Base-by-base conservation (phyloP, 2,113 vertebrate species). In the Cromileptes altivelis region DNA sequence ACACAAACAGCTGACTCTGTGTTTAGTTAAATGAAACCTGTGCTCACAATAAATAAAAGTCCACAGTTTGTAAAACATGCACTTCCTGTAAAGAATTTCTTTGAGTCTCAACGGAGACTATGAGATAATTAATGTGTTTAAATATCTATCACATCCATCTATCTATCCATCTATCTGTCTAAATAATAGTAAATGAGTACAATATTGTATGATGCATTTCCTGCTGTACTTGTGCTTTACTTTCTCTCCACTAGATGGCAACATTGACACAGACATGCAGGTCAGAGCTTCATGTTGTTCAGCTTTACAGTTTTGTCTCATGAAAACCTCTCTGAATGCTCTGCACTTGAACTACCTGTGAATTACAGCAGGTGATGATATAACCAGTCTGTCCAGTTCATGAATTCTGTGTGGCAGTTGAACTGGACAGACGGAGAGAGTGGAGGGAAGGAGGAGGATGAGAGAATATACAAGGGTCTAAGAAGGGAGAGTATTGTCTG, bases 201-300 rank as follows among this genome's bases (percentile, higher is more conserved):
- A 30, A 30, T 30, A 30, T 30, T 30, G 30, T 30, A 30, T 30
- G 30, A 30, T 30, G 30, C 30, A 30, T 30, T 30, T 30, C 30
- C 45, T 47, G 15, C 2, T 18, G 7, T 21, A 30, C 27, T 1
- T 68, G 45, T 57, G 27, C 25, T 82, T 10, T 37, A 5, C 2
- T 15, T 40, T 61, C 27, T 47, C 5, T 70, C 88, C 92, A 83
- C 84, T 88, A 91, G 92, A 81, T 89, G 92, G 81, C 82, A 63
- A 33, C 82, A 77, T 82, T 84, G 25, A 33, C 56, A 12, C 68
- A 87, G 19, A 72, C 14, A 77, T 75, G 23, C 25, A 11, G 5
- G 23, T 60, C 0, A 47, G 13, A 56, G 55, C 11, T 2, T 17
- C 12, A 30, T 17, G 4, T 33, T 72, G 8, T 18, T 42, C 45